phyloP scores from a whole-genome alignment of 2,113 vertebrate species.

The Ptilonorhynchus violaceus region DNA sequence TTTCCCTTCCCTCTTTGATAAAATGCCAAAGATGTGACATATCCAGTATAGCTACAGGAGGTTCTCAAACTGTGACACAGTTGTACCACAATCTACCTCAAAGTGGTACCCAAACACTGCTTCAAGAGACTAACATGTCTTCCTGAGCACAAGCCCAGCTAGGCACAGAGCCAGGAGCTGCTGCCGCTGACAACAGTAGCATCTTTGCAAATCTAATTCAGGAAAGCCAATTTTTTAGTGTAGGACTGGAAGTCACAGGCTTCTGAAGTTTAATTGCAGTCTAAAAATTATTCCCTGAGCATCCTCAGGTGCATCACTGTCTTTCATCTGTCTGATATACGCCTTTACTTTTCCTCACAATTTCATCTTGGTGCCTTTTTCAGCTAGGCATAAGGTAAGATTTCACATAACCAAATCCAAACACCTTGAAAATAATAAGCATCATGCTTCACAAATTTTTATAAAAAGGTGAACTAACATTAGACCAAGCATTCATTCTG shows the following conservation, averaged over 20 bases:
- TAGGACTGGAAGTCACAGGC: background rate
- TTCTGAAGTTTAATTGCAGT: background rate
- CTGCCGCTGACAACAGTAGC: background rate
- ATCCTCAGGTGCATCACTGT: background rate
- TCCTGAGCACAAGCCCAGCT: background rate
- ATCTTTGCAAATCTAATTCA: constrained; percentile 12
- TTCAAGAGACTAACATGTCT: background rate
- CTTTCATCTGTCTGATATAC: background rate
- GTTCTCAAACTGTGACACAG: background rate
- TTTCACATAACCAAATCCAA: background rate
- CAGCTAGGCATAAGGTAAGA: background rate
- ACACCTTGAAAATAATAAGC: background rate
- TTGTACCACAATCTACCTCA: background rate
- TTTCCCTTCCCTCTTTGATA: background rate
- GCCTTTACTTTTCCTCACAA: background rate
- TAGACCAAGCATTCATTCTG: background rate
- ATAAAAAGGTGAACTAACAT: background rate
- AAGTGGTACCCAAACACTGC: constrained; percentile 31
- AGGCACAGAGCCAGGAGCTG: background rate
- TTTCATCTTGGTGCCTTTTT: background rate
- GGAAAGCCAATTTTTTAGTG: background rate
- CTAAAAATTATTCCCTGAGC: background rate
- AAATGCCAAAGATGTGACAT: background rate
- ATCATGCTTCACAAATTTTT: background rate
- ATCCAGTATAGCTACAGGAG: background rate